Percentiles rank a stretch among this genome's conserved stretches.
phyloP scores from a whole-genome alignment of 2,113 vertebrate species.

The Centropristis striata region DNA sequence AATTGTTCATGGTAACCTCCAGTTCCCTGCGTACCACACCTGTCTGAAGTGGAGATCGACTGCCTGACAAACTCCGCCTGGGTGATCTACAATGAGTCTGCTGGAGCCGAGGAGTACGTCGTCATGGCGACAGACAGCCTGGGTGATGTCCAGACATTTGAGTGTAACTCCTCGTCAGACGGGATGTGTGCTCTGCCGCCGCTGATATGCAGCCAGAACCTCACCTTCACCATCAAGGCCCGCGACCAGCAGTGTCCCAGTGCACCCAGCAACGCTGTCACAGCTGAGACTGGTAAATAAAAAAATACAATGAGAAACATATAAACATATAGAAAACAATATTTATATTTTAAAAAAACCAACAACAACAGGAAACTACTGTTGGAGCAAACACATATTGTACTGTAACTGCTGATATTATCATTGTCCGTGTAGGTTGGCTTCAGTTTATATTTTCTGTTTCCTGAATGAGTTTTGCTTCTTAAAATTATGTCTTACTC shows the following conservation, averaged over 20 bases:
- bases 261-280: constrained; percentile 69
- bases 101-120: constrained; percentile 69
- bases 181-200: constrained; percentile 69
- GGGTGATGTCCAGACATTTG: constrained; percentile 30
- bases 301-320: background rate
- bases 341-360: background rate
- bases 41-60: constrained; percentile 79
- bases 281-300: constrained; percentile 75
- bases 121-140: constrained; percentile 50
- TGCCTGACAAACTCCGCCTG: constrained; percentile 81
- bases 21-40: constrained; percentile 82
- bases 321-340: background rate
- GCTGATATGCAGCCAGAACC: constrained; percentile 80
- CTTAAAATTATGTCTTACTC: background rate
- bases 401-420: background rate
- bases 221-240: constrained; percentile 79
- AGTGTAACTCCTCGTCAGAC: constrained; percentile 66
- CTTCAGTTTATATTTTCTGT: background rate
- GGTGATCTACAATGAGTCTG: constrained; percentile 73
- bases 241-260: constrained; percentile 76
- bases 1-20: background rate
- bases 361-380: background rate
- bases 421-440: too few relatives aligned
- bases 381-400: background rate
- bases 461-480: background rate